Base-by-base conservation (phyloP, 2,888 invertebrate genomes). In the Dichetophora obliterata region DNA sequence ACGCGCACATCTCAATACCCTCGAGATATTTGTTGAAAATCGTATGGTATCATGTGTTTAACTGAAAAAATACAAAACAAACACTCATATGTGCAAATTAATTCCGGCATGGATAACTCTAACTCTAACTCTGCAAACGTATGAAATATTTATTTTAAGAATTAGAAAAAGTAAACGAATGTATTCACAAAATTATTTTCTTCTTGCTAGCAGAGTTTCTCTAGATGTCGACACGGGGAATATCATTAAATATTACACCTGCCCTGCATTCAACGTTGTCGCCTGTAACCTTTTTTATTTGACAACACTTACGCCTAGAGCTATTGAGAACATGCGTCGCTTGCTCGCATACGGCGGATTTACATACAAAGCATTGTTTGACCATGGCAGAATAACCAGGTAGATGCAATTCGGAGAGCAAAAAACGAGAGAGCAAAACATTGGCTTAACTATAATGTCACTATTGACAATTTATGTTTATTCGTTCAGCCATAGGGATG, bases 341-440 rank as follows among this genome's bases (percentile, higher is more conserved):
- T 14, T 16, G 50, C 57, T 31, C 52, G 22, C 75, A 75, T 75
- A 75, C 75, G 57, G 61, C 52, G 79, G 79, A 80, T 80, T 81
- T 80, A 80, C 81, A 81, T 81, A 80, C 80, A 79, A 79, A 81
- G 80, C 82, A 79, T 77, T 80, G 79, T 81, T 79, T 77, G 79
- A 77, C 76, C n/a, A n/a, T n/a, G n/a, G n/a, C n/a, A n/a, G n/a
- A n/a, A n/a, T n/a, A n/a, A n/a, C n/a, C n/a, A n/a, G n/a, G n/a
- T n/a, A n/a, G n/a, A n/a, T n/a, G n/a, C n/a, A n/a, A n/a, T n/a
- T n/a, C n/a, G n/a, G n/a, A n/a, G n/a, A n/a, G n/a, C n/a, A n/a
- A n/a, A n/a, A n/a, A n/a, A n/a, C n/a, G n/a, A n/a, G n/a, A n/a
- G n/a, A n/a, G n/a, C n/a, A n/a, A n/a, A n/a, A n/a, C n/a, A n/a